Evolutionary conservation across 2,113 vertebrate genomes (phyloP).

Genomic region (Vidua macroura): DNA sequence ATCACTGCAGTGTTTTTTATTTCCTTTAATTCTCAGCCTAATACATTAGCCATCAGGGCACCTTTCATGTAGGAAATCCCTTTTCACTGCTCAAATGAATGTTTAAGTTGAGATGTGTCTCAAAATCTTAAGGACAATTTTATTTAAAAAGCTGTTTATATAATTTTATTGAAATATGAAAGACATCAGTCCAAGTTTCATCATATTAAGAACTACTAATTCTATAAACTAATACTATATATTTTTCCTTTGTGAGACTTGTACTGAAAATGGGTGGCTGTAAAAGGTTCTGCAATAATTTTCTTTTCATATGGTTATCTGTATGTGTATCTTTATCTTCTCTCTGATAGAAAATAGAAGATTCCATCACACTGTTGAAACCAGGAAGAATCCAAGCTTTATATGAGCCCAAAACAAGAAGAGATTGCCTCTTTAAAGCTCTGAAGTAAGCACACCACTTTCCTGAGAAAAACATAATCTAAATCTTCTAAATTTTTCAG

Average conservation of each 20-base stretch:
- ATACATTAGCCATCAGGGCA: neutral
- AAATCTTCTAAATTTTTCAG: neutral
- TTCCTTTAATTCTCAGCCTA: neutral
- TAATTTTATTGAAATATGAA: neutral
- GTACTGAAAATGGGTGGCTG: neutral
- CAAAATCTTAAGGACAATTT: neutral
- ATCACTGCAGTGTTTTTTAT: neutral
- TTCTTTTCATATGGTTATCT: neutral
- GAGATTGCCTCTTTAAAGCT: neutral
- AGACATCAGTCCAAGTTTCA: neutral
- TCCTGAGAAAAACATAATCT: neutral
- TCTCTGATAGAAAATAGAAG: neutral
- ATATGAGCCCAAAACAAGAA: neutral
- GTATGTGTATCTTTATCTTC: neutral
- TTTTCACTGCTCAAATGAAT: neutral
- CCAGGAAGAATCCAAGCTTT: neutral
- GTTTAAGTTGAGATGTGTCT: neutral
- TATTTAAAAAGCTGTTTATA: neutral
- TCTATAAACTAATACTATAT: neutral
- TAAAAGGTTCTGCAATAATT: neutral
- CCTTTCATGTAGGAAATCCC: neutral
- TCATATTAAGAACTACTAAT: neutral
- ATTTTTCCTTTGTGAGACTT: neutral
- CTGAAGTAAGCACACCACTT: neutral
- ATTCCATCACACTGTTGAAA: neutral